These are phyloP conservation scores for Teleogryllus oceanicus DNA, from an alignment of 2,888 invertebrate genomes.

Conservation along the genomic window DNA sequence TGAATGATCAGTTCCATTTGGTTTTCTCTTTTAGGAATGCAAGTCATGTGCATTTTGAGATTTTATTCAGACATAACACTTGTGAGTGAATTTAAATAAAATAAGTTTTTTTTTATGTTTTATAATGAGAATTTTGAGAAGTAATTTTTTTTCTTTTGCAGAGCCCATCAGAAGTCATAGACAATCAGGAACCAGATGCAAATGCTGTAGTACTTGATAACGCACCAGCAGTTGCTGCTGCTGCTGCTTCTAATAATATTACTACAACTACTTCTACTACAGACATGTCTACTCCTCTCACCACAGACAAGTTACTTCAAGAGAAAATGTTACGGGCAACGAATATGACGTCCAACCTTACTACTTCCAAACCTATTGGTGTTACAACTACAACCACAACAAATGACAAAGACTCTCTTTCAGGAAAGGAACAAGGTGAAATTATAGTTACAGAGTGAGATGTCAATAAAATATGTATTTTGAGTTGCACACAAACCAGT, in stretches of 20 bases:
- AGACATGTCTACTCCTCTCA: not conserved
- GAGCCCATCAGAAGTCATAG: conserved; percentile 32
- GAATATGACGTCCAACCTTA: not conserved
- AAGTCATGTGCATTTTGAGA: too few relatives aligned
- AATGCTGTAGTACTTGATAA: conserved; percentile 30
- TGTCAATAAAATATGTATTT: too few relatives aligned
- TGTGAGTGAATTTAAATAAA: too few relatives aligned
- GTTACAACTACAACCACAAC: not conserved
- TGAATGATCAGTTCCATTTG: too few relatives aligned
- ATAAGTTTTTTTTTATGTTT: not conserved
- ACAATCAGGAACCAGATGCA: conserved; percentile 23
- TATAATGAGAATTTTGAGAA: not conserved
- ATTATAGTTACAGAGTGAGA: too few relatives aligned
- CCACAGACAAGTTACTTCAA: not conserved
- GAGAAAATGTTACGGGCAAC: not conserved
- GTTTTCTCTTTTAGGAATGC: too few relatives aligned
- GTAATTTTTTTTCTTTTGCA: conserved; percentile 21
- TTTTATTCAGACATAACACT: too few relatives aligned
- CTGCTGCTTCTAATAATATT: not conserved
- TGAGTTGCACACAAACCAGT: too few relatives aligned
- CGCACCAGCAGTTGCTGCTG: conserved; percentile 27
- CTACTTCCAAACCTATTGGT: not conserved
- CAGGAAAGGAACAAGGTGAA: not conserved
- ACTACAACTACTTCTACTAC: not conserved
- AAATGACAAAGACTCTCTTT: not conserved